phyloP scores from a whole-genome alignment of 37 sponge, comb jelly and placozoan genomes.

The Spongilla lacustris region DNA sequence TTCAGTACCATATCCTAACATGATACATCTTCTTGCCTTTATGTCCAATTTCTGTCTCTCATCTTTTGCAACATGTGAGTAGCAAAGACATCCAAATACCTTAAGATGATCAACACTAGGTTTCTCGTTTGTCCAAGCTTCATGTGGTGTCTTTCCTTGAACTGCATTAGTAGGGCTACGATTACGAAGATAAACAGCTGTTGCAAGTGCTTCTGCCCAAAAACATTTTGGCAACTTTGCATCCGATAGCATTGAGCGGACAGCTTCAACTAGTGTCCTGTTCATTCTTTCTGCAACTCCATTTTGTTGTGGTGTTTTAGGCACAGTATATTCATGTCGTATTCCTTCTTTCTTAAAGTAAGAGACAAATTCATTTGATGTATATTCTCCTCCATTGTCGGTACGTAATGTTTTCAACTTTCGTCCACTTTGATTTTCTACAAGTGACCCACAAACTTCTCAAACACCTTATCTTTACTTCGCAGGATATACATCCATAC shows the following conservation, averaged over 20 bases:
- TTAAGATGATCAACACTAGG: slow-evolving; percentile 54
- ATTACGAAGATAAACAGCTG: slow-evolving; percentile 38
- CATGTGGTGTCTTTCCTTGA: slow-evolving; percentile 59
- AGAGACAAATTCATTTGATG: too few relatives aligned
- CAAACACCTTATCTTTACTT: slow-evolving; percentile 55
- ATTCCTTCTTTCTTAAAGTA: slow-evolving; percentile 54
- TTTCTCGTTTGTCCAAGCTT: slow-evolving; percentile 38
- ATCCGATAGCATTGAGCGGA: slow-evolving; percentile 58
- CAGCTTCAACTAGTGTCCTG: slow-evolving; percentile 52
- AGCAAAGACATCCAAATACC: slow-evolving; percentile 53
- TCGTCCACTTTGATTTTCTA: too few relatives aligned
- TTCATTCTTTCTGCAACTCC: slow-evolving; percentile 67
- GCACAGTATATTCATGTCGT: slow-evolving; percentile 49
- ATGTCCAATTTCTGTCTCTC: slow-evolving; percentile 42
- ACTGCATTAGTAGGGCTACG: slow-evolving; percentile 60
- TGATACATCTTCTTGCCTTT: slow-evolving; percentile 55
- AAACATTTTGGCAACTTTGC: slow-evolving; percentile 24
- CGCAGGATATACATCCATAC: slow-evolving; percentile 38
- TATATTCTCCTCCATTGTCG: too few relatives aligned
- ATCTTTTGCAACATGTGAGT: slow-evolving; percentile 47
- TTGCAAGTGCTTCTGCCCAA: slow-evolving; percentile 38
- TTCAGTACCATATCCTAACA: slow-evolving; percentile 47
- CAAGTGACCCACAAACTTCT: slow-evolving; percentile 32
- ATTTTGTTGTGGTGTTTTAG: slow-evolving; percentile 62
- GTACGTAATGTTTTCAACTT: too few relatives aligned